phyloP scores from a whole-genome alignment of 2,888 invertebrate genomes.

The Drosophila nr. medialis region DNA sequence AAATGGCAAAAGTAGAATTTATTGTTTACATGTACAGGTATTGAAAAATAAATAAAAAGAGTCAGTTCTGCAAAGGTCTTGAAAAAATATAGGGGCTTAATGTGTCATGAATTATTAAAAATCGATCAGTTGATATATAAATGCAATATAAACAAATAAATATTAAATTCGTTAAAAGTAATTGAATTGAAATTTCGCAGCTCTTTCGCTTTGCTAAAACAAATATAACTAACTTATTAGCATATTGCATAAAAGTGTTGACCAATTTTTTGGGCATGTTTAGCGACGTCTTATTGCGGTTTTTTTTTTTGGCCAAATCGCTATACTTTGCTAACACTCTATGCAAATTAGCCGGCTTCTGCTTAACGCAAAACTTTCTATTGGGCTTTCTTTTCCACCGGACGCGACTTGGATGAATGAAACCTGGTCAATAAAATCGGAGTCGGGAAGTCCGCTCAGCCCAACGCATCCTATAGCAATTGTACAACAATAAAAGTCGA shows the following conservation, averaged over 20 bases:
- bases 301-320: conserved; percentile 39
- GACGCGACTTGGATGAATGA: conserved; percentile 34
- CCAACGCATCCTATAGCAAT: conserved; percentile 22
- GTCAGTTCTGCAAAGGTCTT: neutral
- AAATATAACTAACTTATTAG: conserved; percentile 38
- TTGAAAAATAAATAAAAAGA: neutral
- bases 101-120: conserved; percentile 9
- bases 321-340: conserved; percentile 52
- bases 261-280: conserved; percentile 27
- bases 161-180: neutral
- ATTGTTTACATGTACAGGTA: neutral
- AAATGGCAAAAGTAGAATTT: conserved; percentile 5
- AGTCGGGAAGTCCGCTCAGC: conserved; percentile 1
- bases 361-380: conserved; percentile 58
- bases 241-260: conserved; percentile 53
- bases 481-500: conserved; percentile 10
- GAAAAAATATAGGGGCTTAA: conserved; percentile 14
- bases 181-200: conserved; percentile 34
- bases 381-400: conserved; percentile 60
- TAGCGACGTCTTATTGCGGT: conserved; percentile 44
- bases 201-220: conserved; percentile 1
- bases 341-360: conserved; percentile 59
- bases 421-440: conserved; percentile 17
- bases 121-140: neutral
- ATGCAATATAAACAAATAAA: neutral